Percentiles rank a stretch among this genome's conserved stretches.
Conservation (phyloP, 2,888 invertebrate genomes). For the Anarsia innoxiella region DNA sequence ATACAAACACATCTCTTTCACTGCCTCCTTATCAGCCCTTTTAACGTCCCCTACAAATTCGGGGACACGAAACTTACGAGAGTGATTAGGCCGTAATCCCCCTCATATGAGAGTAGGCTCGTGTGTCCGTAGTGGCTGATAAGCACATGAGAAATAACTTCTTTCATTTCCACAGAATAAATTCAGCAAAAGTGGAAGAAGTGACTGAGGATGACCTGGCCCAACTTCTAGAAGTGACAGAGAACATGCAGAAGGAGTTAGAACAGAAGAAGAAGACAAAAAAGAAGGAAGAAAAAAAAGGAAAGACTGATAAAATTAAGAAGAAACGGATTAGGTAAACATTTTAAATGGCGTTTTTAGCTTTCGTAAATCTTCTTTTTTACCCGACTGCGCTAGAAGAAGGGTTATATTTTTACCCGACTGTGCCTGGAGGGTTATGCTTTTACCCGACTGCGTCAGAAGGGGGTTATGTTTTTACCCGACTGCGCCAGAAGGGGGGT, state of each 20-base stretch:
- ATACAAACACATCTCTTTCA: too few relatives aligned
- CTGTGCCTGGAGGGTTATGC: too few relatives aligned
- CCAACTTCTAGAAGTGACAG: conserved; percentile 11
- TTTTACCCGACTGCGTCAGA: too few relatives aligned
- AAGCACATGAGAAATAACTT: too few relatives aligned
- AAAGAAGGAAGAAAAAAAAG: conserved; percentile 19
- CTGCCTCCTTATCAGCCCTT: too few relatives aligned
- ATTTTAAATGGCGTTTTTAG: background rate
- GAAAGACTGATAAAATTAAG: conserved; percentile 15
- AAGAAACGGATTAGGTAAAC: conserved; percentile 28
- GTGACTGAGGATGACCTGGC: conserved; percentile 20
- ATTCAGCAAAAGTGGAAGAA: conserved; percentile 23
- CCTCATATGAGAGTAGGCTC: background rate
- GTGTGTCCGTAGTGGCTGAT: background rate
- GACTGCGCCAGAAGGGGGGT: too few relatives aligned
- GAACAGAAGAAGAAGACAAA: conserved; percentile 34
- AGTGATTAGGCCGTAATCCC: background rate
- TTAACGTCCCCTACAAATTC: background rate
- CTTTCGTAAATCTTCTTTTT: too few relatives aligned
- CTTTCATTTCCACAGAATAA: conserved; percentile 19
- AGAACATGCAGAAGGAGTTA: conserved; percentile 13
- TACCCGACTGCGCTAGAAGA: too few relatives aligned
- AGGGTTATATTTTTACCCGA: too few relatives aligned
- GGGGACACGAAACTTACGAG: background rate
- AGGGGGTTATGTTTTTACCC: too few relatives aligned